Evolutionary conservation across 2,888 invertebrate genomes (phyloP).

Genomic region (Synergus itoensis): DNA sequence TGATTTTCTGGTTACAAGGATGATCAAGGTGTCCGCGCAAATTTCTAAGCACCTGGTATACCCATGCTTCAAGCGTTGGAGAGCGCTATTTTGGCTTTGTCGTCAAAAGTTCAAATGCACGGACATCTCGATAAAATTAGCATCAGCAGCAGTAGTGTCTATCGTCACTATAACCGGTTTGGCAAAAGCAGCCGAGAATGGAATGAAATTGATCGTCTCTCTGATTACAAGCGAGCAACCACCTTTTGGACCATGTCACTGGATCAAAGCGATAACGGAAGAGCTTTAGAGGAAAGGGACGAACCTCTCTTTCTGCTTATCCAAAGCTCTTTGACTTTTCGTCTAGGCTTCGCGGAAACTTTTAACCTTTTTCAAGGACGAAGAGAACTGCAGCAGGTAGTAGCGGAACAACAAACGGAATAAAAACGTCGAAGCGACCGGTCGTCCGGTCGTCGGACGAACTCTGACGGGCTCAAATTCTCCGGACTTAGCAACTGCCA

Average conservation of each 20-base stretch:
- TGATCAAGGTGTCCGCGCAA: not conserved
- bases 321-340: conserved; percentile 47
- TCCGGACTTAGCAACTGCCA: conserved; percentile 65
- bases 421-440: conserved; percentile 58
- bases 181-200: conserved; percentile 27
- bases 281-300: not conserved
- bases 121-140: conserved; percentile 50
- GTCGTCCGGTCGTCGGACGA: conserved; percentile 60
- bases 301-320: conserved; percentile 23
- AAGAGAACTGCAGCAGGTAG: conserved; percentile 47
- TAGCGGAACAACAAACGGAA: conserved; percentile 53
- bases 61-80: not conserved
- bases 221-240: conserved; percentile 16
- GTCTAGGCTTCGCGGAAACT: conserved; percentile 30
- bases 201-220: conserved; percentile 3
- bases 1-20: not conserved
- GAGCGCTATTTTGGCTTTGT: conserved; percentile 48
- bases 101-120: conserved; percentile 59
- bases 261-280: conserved; percentile 2
- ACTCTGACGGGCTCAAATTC: conserved; percentile 65
- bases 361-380: not conserved
- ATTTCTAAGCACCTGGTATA: conserved; percentile 13
- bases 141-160: conserved; percentile 32
- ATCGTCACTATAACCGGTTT: conserved; percentile 37
- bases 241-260: conserved; percentile 29